Base-by-base conservation (phyloP, 35 echinoderm and acorn worm genomes). In the Anneissia japonica region DNA sequence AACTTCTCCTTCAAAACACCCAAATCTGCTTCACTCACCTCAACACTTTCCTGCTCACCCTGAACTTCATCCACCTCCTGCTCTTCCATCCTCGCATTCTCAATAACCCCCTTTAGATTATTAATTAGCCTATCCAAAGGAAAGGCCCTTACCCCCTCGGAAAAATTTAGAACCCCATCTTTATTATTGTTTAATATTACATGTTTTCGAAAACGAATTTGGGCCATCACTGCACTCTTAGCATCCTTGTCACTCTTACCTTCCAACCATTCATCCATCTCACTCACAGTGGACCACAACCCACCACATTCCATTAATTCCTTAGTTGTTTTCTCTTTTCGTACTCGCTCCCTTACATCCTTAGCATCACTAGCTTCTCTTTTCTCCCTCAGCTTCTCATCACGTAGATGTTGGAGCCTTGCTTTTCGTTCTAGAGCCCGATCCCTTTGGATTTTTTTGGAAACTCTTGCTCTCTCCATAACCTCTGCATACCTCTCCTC, bases 111-210 rank as follows among this genome's bases (percentile, higher is more conserved):
- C 11, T 3, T 36, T 35, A 83, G 23, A 31, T 74, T 32, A 29
- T 14, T 21, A 74, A 26, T 86, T 38, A 86, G 74, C 34, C 82
- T 46, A 29, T 74, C 17, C 30, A 91, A 36, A 26, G 35, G 73
- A 35, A 79, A 79, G 5, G 86, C 35, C 31, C 33, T 40, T 17
- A 73, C 85, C 7, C 38, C 41, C 26, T 33, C 55, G 26, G 86
- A 87, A 41, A 87, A 35, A 78, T 87, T 87, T 32, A 87, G 76
- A 21, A 87, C 10, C 51, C 76, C 76, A 46, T 78, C 86, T 64
- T 87, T 46, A 33, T 87, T 87, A 3, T 35, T 79, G 1, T 32
- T 32, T 79, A 45, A 45, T 0, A 87, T 35, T 64, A 87, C 86
- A 51, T 4, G 80, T 35, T 37, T 87, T n/a, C 86, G 39, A 80